Evolutionary conservation across 2,113 vertebrate genomes (phyloP), one percentile per base, ranked within the genome.

Genomic region (Petaurus breviceps): DNA sequence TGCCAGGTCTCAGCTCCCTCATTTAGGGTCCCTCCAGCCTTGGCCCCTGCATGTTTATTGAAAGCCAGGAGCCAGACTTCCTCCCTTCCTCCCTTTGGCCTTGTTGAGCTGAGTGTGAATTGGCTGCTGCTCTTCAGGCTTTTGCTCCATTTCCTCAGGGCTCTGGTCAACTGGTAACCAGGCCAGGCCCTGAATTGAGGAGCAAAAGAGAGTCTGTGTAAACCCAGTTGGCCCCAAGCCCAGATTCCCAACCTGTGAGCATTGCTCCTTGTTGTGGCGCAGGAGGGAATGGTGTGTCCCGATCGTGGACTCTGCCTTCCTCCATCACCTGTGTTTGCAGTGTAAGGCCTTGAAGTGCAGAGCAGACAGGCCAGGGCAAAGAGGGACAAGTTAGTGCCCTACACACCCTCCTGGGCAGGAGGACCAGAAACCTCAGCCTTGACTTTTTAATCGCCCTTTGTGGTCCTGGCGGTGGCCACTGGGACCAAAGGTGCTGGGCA

Each of bases 251-350:
- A 50, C 89, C 89, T 90, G 89, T 49, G 89, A 89, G 89, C 46
- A 7, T 25, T 3, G 24, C 26, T 55, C 26, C 54, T 23, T 4
- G 24, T 55, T 25, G 0, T 26, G 19, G 89, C 23, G 24, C 11
- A 3, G 43, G 49, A 46, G 46, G 96, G 96, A 93, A 89, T 89
- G 51, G 96, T 94, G 97, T 93, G 97, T 92, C 96, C 31, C 55
- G 52, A 90, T 97, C 91, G 49, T 43, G 25, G 89, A 95, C 93
- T 90, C 96, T 51, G 90, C 89, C 1, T 26, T 47, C 93, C 94
- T 46, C 9, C 1, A 94, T 46, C 22, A 4, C 23, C 6, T 8
- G 43, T 51, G 25, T 25, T 53, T 31, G 14, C 23, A 2, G 23
- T 9, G 43, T 1, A 43, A 55, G 37, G 19, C 24, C 24, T 54